phyloP scores from a whole-genome alignment of 2,888 invertebrate species.

The Drosophila quinaria region DNA sequence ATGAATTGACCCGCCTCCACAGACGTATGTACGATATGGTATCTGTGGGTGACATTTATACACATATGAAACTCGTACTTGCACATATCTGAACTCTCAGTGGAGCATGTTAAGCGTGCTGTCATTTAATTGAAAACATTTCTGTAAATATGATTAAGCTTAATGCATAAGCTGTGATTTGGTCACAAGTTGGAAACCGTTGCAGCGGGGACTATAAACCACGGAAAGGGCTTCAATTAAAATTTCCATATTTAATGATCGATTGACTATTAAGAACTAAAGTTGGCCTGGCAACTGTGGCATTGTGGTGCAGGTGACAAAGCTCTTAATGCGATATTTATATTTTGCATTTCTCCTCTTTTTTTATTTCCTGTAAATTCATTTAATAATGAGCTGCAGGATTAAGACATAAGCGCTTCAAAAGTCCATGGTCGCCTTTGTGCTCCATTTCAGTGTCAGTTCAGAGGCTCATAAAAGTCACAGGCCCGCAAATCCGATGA shows the following conservation, averaged over 20 bases:
- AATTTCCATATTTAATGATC: conserved; percentile 55
- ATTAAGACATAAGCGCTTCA: conserved; percentile 57
- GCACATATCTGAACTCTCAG: conserved; percentile 4
- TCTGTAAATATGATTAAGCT: conserved; percentile 63
- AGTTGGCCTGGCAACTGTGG: conserved; percentile 12
- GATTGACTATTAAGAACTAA: conserved; percentile 41
- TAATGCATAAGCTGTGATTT: conserved; percentile 49
- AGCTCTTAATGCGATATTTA: conserved; percentile 33
- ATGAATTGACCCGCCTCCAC: not conserved
- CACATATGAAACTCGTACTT: not conserved
- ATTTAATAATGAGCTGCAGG: conserved; percentile 68
- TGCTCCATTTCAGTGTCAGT: conserved; percentile 22
- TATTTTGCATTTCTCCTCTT: conserved; percentile 1
- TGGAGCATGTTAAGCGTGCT: conserved; percentile 37
- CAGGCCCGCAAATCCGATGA: conserved; percentile 55
- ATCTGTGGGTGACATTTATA: not conserved
- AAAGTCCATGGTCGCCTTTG: conserved; percentile 29
- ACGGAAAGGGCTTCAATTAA: conserved; percentile 53
- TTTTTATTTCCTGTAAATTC: conserved; percentile 58
- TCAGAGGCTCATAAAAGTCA: conserved; percentile 53
- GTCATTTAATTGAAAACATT: conserved; percentile 58
- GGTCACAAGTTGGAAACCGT: conserved; percentile 2
- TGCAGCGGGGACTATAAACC: conserved; percentile 5
- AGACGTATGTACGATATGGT: not conserved
- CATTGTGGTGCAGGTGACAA: conserved; percentile 37